Evolutionary conservation across 2,113 vertebrate genomes (phyloP).

Genomic region (Pimephales promelas): DNA sequence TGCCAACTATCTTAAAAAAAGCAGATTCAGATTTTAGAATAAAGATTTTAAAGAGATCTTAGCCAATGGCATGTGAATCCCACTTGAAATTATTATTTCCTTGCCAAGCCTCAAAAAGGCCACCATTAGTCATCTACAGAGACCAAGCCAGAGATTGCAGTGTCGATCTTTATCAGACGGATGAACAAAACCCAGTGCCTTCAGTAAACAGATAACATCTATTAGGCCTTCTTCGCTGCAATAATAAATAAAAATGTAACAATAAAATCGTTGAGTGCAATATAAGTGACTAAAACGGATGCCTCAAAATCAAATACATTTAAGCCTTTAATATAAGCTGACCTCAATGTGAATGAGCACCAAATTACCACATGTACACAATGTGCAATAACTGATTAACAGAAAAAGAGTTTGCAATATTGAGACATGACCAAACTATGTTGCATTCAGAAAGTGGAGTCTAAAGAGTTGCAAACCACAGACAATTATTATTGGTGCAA

Average conservation of each 20-base stretch:
- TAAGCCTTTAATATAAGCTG: not conserved
- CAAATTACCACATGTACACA: no score
- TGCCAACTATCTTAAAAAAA: not conserved
- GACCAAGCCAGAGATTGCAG: not conserved
- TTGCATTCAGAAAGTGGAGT: not conserved
- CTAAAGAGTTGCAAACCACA: not conserved
- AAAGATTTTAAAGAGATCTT: no score
- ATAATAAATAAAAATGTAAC: not conserved
- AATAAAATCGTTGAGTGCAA: not conserved
- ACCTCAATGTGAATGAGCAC: no score
- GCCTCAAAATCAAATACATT: not conserved
- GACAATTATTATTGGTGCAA: not conserved
- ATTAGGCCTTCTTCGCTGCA: not conserved
- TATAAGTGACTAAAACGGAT: not conserved
- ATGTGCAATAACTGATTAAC: no score
- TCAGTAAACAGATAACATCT: not conserved
- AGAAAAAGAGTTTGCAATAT: no score
- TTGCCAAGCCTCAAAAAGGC: conserved; percentile 6
- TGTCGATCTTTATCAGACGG: not conserved
- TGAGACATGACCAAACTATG: no score
- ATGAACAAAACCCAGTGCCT: not conserved
- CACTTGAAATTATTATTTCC: not conserved
- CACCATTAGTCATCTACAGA: conserved; percentile 12
- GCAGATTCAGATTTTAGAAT: not conserved
- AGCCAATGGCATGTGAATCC: not conserved